These are phyloP conservation scores for Caradrina clavipalpis DNA, from an alignment of 2,888 invertebrate genomes.

Conservation along the genomic window DNA sequence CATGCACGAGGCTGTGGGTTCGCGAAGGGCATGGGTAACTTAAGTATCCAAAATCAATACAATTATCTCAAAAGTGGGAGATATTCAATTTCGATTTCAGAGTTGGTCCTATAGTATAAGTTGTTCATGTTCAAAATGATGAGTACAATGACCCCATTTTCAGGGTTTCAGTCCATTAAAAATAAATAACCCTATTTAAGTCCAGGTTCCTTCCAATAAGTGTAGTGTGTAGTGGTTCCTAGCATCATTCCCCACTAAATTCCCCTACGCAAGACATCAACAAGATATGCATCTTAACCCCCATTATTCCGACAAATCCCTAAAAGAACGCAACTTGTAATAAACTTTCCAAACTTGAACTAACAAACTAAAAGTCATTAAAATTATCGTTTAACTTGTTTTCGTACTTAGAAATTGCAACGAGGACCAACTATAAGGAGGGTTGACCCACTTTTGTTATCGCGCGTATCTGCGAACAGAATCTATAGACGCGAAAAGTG, in stretches of 20 bases:
- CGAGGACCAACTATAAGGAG: conserved; percentile 48
- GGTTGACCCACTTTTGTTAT: conserved; percentile 69
- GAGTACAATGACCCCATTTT: no score
- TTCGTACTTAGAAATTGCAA: conserved; percentile 58
- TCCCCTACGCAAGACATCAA: not conserved
- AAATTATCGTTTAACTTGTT: conserved; percentile 73
- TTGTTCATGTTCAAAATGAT: no score
- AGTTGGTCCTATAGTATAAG: no score
- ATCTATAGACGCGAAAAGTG: conserved; percentile 49
- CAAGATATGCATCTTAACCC: conserved; percentile 49
- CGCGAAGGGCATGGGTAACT: no score
- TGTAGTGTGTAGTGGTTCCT: no score
- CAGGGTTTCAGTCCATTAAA: no score
- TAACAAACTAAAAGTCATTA: conserved; percentile 73
- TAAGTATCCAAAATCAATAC: no score
- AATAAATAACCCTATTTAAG: no score
- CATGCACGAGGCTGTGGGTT: no score
- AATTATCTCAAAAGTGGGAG: no score
- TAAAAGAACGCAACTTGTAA: conserved; percentile 55
- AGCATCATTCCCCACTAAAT: not conserved
- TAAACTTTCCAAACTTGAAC: conserved; percentile 52
- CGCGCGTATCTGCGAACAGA: conserved; percentile 50
- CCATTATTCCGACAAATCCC: conserved; percentile 53
- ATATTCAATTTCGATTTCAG: no score
- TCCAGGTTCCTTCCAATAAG: no score